Base-by-base conservation (phyloP, 2,113 vertebrate genomes). In the Callaeas wilsoni region DNA sequence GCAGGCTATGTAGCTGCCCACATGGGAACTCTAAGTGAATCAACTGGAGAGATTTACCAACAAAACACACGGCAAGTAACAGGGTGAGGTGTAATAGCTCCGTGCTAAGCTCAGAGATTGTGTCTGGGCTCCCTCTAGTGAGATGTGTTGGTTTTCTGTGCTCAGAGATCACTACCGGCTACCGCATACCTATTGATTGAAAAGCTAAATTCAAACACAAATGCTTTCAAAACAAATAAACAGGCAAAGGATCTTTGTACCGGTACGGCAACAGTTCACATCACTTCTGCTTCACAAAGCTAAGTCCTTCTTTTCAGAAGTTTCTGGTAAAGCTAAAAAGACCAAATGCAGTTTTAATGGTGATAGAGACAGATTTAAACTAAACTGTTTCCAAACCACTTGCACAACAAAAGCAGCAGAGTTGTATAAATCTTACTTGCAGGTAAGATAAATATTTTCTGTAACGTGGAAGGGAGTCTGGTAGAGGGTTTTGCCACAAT, bases 41-140 rank as follows among this genome's bases (percentile, higher is more conserved):
- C 19, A 32, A 0, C 9, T 13, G 44, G 52, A 44, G 30, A 44
- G 27, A 63, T 62, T 63, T 84, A n/a, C 37, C 2, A 3, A 13
- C 21, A 30, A 39, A 62, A 70, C 9, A 10, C 25, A 5, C 13
- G 10, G 15, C 19, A 35, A 21, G 17, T 20, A 19, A 10, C 21
- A 39, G 11, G 3, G 20, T 25, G 73, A 82, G 14, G 8, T 16
- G 1, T 2, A 13, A 33, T 1, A 42, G 50, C 26, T 0, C 27
- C 29, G 57, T 30, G 35, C 37, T 16, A 26, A 22, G 19, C 55
- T 57, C 74, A 50, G 71, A 55, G 80, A 62, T 77, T 50, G 56
- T 89, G 81, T 49, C 78, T 64, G 85, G 60, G 92, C 96, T 95
- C 95, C 95, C 93, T 94, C 95, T 96, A 92, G 93, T 47, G 95